Base-by-base conservation (phyloP, 2,113 vertebrate genomes). In the Gymnocephalus cernua region DNA sequence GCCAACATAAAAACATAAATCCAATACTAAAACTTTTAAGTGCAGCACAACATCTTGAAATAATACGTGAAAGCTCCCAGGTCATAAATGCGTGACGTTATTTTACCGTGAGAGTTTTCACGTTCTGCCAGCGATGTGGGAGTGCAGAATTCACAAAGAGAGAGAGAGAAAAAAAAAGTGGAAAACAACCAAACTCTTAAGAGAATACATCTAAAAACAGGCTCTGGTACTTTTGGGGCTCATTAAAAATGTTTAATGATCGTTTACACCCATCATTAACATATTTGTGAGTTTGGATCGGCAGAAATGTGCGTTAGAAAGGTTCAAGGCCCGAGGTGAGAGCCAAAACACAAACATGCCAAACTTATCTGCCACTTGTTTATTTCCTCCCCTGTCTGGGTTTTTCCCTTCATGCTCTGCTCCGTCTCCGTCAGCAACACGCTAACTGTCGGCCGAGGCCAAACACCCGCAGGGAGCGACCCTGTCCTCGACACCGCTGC, bases 391-490 rank as follows among this genome's bases (percentile, higher is more conserved):
- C 23, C 50, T 47, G 32, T 77, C 21, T 50, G 80, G 71, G n/a
- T 67, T 86, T 41, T 80, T 72, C 48, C 71, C 74, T 77, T 50
- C 85, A 47, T 58, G 63, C 80, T 50, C 56, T 54, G 63, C 80
- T 58, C 50, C 41, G 32, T 65, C 71, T 54, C 83, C 77, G 83
- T 80, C 75, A 72, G 86, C 79, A 82, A 2, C 74, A 80, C 48
- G 73, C 78, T 84, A 80, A 82, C 77, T 61, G 79, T 0, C 53
- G 74, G 85, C 90, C 79, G 44, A 82, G 82, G 89, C 87, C 86
- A 91, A 89, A 85, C 86, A 71, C 77, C 88, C 76, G 32, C 83
- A 73, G 86, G 75, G 88, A 86, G 77, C 67, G 78, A 85, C 87
- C 77, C 59, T 54, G 73, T 87, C 82, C 87, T 82, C 70, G 9